phyloP scores from a whole-genome alignment of 1,140 invertebrate genomes.

The Zaprionus kolodkinae region DNA sequence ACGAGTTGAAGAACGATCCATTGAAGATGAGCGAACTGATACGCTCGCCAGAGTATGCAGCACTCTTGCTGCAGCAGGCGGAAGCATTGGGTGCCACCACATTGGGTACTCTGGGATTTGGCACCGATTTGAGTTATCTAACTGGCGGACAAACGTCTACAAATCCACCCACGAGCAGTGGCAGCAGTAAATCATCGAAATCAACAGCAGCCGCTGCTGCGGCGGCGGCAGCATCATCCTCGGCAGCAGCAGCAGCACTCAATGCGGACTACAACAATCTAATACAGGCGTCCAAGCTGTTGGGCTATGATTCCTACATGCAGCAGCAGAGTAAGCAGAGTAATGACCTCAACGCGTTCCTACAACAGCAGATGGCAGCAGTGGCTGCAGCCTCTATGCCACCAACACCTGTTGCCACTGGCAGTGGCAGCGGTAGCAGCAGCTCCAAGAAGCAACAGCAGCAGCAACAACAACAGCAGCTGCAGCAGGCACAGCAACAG shows the following conservation, averaged over 20 bases:
- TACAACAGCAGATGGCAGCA: constrained; percentile 81
- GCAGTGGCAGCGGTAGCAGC: constrained; percentile 35
- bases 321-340: constrained; percentile 74
- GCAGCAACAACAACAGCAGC: constrained; percentile 58
- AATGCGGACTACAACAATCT: constrained; percentile 80
- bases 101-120: constrained; percentile 77
- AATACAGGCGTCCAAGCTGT: constrained; percentile 77
- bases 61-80: constrained; percentile 77
- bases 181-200: constrained; percentile 61
- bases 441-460: constrained; percentile 56
- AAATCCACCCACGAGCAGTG: constrained; percentile 21
- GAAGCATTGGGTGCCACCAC: constrained; percentile 82
- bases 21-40: constrained; percentile 82
- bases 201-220: constrained; percentile 41
- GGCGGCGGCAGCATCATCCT: constrained; percentile 64
- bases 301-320: constrained; percentile 82
- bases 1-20: constrained; percentile 82
- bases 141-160: constrained; percentile 46
- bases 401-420: constrained; percentile 34
- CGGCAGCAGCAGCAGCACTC: constrained; percentile 68
- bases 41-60: constrained; percentile 80
- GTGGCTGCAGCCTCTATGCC: constrained; percentile 71
- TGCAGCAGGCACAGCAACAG: constrained; percentile 39
- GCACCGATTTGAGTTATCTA: constrained; percentile 74
- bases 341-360: constrained; percentile 75